Conservation (phyloP, 2,888 invertebrate genomes). For the Pimpla rufipes region DNA sequence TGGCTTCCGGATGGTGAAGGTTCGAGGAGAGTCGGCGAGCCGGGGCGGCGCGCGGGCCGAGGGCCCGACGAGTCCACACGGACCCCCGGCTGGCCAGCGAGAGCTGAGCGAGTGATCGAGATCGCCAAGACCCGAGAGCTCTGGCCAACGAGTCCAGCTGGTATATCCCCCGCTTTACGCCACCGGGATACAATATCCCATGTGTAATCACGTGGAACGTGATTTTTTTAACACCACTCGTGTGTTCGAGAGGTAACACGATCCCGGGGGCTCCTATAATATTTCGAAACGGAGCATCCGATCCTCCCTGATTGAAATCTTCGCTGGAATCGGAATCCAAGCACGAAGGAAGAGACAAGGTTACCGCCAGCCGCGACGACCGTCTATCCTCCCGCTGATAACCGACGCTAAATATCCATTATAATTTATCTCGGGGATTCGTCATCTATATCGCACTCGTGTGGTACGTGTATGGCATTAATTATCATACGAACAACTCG, state of each 20-base stretch:
- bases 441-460: not conserved
- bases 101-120: conserved; percentile 34
- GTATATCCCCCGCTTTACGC: conserved; percentile 28
- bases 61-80: conserved; percentile 2
- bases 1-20: conserved; percentile 51
- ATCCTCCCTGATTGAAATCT: conserved; percentile 50
- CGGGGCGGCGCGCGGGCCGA: not conserved
- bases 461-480: not conserved
- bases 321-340: conserved; percentile 33
- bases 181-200: conserved; percentile 53
- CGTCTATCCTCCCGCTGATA: conserved; percentile 26
- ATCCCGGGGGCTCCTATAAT: conserved; percentile 43
- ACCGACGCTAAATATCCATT: conserved; percentile 25
- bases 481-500: not conserved
- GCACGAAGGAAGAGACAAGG: conserved; percentile 20
- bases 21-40: not conserved
- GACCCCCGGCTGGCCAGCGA: conserved; percentile 32
- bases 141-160: conserved; percentile 54
- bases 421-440: conserved; percentile 37
- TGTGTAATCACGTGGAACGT: conserved; percentile 64
- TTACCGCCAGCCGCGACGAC: conserved; percentile 15
- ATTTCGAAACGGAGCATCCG: conserved; percentile 33
- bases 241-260: conserved; percentile 46
- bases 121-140: conserved; percentile 13
- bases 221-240: conserved; percentile 51